Evolutionary conservation across 2,888 invertebrate species (phyloP), one percentile per base, ranked within the genome.

Genomic region (Heteromyza rotundicornis): DNA sequence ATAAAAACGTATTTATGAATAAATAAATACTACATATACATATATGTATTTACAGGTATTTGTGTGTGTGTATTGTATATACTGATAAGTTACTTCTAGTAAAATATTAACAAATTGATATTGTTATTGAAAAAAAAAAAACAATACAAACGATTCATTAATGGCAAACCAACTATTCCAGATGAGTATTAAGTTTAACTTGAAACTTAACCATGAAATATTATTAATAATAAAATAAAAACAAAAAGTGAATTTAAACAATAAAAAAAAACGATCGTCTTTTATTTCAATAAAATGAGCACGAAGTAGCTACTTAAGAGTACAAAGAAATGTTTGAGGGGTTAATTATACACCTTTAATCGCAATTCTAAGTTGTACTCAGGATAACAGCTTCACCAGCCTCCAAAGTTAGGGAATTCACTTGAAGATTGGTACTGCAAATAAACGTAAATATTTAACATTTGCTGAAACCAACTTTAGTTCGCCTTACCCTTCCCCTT

Each of bases 331-430:
- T n/a, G n/a, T n/a, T n/a, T n/a, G n/a, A n/a, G n/a, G n/a, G n/a
- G n/a, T n/a, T n/a, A n/a, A n/a, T n/a, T n/a, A n/a, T n/a, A n/a
- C n/a, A n/a, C n/a, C n/a, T n/a, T n/a, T n/a, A n/a, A n/a, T n/a
- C n/a, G n/a, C n/a, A n/a, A 49, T 24, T 40, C 23, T 24, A 56
- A 14, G 56, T 16, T 10, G 66, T 54, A 54, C 63, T 66, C 32
- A 73, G 32, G 5, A 73, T 64, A 62, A 73, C 52, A 19, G 75
- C 66, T 63, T 73, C 73, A 10, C 73, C 73, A 24, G 71, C 73
- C n/a, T 64, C 62, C 60, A 73, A 53, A 19, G 57, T n/a, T 24
- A 58, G 22, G 3, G 58, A 58, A 2, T 51, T 58, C 3, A 40
- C 3, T 40, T 40, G 40, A 3, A 40, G n/a, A n/a, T 7, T n/a